Conservation (phyloP, 1,140 invertebrate species). For the Sipha flava region DNA sequence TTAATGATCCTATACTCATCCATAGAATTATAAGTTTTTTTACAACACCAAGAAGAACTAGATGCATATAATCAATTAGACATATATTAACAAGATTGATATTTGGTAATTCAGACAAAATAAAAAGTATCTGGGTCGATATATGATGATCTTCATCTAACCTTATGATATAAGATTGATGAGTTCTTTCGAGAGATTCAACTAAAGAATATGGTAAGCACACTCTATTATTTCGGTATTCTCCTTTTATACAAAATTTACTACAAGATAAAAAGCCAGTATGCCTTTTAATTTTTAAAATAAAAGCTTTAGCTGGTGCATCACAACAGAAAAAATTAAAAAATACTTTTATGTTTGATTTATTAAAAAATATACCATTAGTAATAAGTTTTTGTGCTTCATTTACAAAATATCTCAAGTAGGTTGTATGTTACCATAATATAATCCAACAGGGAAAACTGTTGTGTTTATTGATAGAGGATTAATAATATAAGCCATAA, state of each 20-base stretch:
- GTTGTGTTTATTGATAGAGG: background rate
- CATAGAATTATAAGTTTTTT: slow-evolving; percentile 40
- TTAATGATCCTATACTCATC: slow-evolving; percentile 35
- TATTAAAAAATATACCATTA: slow-evolving; percentile 15
- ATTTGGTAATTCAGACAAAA: slow-evolving; percentile 43
- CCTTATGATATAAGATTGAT: slow-evolving; percentile 35
- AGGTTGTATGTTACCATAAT: slow-evolving; percentile 33
- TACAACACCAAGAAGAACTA: slow-evolving; percentile 42
- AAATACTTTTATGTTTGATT: background rate
- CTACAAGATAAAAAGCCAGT: slow-evolving; percentile 27
- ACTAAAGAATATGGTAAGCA: background rate
- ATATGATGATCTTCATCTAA: slow-evolving; percentile 38
- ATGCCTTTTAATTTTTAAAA: slow-evolving; percentile 30
- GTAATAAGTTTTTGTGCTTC: slow-evolving; percentile 22
- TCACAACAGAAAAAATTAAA: background rate
- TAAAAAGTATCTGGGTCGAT: slow-evolving; percentile 35
- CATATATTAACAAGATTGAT: slow-evolving; percentile 41
- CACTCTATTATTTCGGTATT: background rate
- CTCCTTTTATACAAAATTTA: slow-evolving; percentile 17
- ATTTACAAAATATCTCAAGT: slow-evolving; percentile 34
- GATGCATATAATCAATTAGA: slow-evolving; percentile 34
- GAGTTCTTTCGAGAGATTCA: background rate
- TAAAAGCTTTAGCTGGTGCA: slow-evolving; percentile 30
- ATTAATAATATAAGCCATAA: background rate
- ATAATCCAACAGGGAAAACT: slow-evolving; percentile 31